Evolutionary conservation across 2,888 invertebrate genomes (phyloP).

Genomic region (Cenopis cana): DNA sequence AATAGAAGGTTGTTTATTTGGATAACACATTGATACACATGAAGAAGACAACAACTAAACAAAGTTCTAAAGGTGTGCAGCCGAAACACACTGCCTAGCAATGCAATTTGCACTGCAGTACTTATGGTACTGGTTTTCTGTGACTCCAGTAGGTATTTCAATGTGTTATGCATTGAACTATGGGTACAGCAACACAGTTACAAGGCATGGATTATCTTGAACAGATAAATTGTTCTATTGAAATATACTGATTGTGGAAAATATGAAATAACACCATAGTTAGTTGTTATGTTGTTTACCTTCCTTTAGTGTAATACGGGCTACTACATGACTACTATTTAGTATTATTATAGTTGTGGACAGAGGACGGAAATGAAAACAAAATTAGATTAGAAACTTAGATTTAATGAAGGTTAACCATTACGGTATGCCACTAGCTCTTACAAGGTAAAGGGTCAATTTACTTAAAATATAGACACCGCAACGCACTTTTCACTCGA

Average conservation of each 20-base stretch:
- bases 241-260: no score
- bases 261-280: no score
- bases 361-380: slow-evolving; percentile 38
- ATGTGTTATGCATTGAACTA: not conserved
- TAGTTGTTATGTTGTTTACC: no score
- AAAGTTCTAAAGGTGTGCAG: not conserved
- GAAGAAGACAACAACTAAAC: not conserved
- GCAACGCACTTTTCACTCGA: slow-evolving; percentile 54
- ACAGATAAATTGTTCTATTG: no score
- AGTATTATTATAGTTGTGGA: not conserved
- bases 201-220: no score
- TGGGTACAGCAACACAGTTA: no score
- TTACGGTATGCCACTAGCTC: slow-evolving; percentile 33
- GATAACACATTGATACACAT: not conserved
- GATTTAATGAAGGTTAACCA: slow-evolving; percentile 36
- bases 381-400: slow-evolving; percentile 21
- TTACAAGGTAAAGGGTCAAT: slow-evolving; percentile 40
- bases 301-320: no score
- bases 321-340: not conserved
- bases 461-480: slow-evolving; percentile 48
- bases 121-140: not conserved
- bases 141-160: not conserved
- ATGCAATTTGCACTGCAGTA: not conserved
- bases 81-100: not conserved
- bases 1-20: no score